Percentiles rank a stretch among this genome's conserved stretches.
Evolutionary conservation across 2,113 vertebrate genomes (phyloP).

Genomic region (Phylloscopus whistleri): DNA sequence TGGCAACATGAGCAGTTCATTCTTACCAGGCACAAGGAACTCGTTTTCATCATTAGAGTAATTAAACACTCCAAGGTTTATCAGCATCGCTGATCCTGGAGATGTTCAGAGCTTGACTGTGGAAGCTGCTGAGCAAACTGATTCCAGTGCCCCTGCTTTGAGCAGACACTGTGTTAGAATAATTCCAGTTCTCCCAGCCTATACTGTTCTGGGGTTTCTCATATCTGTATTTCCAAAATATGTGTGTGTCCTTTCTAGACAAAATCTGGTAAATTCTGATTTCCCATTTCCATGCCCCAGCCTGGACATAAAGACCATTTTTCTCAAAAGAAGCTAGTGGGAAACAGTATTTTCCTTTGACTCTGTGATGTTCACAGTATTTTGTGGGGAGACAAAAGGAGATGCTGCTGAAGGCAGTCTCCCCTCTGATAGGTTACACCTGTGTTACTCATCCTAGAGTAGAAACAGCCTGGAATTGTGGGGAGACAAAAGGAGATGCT

Average conservation of each 20-base stretch:
- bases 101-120: background rate
- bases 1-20: accelerated
- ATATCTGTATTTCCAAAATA: background rate
- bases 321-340: background rate
- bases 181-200: background rate
- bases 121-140: background rate
- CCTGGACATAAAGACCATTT: background rate
- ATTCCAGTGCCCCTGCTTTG: background rate
- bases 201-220: background rate
- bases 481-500: too few relatives aligned
- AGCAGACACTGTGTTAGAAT: background rate
- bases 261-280: background rate
- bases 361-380: background rate
- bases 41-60: background rate
- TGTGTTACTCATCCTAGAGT: too few relatives aligned
- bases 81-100: background rate
- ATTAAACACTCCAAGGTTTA: background rate
- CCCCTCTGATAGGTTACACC: too few relatives aligned
- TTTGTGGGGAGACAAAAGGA: background rate
- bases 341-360: background rate
- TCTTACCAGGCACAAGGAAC: background rate
- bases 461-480: too few relatives aligned
- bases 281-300: background rate
- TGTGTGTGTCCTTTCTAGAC: background rate
- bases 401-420: too few relatives aligned